Evolutionary conservation across 2,797 vertebrate genomes (phyloP), one percentile per base, ranked within the genome.

Genomic region (Sebastiscus tertius): DNA sequence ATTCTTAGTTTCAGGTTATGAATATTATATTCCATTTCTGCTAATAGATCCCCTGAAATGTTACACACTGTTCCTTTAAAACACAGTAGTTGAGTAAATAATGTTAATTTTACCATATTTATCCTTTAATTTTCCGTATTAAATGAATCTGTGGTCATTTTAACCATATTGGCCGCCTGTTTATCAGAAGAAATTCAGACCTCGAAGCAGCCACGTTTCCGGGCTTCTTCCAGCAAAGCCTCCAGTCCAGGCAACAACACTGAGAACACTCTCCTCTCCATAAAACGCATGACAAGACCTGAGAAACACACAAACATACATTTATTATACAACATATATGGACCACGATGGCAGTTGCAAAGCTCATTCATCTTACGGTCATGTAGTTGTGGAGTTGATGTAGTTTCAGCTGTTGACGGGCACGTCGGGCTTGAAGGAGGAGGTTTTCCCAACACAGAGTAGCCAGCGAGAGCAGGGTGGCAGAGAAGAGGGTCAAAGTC

Each of bases 171-270:
- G 2, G 9, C 12, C 2, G 6, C 5, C 8, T 59, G 7, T 39
- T 7, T 26, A 29, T 33, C 5, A 46, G 8, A 18, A 60, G 6
- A 82, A 71, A 65, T 20, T 60, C 72, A 88, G 59, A 99, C 98
- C 97, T 97, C 83, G 49, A 98, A 96, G 87, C 96, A 97, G 20
- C 94, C 92, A 1, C 95, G 94, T 74, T 93, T 95, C 86, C 95
- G 86, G 36, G 97, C 97, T 89, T 95, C 96, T 33, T 86, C 92
- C 65, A 99, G 93, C 77, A 99, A 86, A 46, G 94, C 97, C 49
- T 95, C 94, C 83, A 99, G 86, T 77, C 96, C 97, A 0, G 97
- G 96, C 12, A 98, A 65, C 82, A 99, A 93, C 58, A 97, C 92
- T 11, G 97, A 97, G 84, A 98, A 97, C 85, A 99, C 69, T 33